Evolutionary conservation across 2,888 invertebrate genomes (phyloP), one percentile per base, ranked within the genome.

Genomic region (Lamellibrachia columna): DNA sequence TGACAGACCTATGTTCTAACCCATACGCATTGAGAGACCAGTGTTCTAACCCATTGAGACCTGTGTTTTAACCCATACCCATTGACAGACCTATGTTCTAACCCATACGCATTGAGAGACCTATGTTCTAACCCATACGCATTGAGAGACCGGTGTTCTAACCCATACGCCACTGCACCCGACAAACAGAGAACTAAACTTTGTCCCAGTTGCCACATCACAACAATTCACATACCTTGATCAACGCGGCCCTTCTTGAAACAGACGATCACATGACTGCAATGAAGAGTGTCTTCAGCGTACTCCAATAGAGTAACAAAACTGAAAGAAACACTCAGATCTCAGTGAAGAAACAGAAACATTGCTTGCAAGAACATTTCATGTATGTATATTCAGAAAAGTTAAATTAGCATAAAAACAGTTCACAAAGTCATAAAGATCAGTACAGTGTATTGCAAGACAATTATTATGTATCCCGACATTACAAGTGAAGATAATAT

Each of bases 291-390:
- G 96, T 99, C 99, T 97, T 99, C 99, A 92, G 99, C 99, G 96
- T 98, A 99, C 97, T 99, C 99, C 95, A 99, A 97, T 92, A 99
- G 97, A 91, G 98, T 98, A 95, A 99, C 98, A 97, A 99, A 99
- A 94, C 97, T 97, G 95, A 28, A 95, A 95, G 91, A 91, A 53
- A 92, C 91, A 28, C 7, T 40, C 28, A 40, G 52, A 28, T 52
- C 11, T 91, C 52, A 91, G n/a, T 22, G 53, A 94, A 94, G 94
- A 93, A 1, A 7, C 3, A 91, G 53, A 91, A 52, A 15, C 53
- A 55, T 53, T 91, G 22, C 53, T 91, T 91, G 15, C 52, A 91
- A 91, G 40, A 53, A 40, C 53, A 53, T 6, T 11, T 22, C 28
- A 60, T 15, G 53, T 92, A 22, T 11, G 40, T 15, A 53, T 15